phyloP scores from a whole-genome alignment of 2,797 vertebrate genomes.

The Characodon lateralis region DNA sequence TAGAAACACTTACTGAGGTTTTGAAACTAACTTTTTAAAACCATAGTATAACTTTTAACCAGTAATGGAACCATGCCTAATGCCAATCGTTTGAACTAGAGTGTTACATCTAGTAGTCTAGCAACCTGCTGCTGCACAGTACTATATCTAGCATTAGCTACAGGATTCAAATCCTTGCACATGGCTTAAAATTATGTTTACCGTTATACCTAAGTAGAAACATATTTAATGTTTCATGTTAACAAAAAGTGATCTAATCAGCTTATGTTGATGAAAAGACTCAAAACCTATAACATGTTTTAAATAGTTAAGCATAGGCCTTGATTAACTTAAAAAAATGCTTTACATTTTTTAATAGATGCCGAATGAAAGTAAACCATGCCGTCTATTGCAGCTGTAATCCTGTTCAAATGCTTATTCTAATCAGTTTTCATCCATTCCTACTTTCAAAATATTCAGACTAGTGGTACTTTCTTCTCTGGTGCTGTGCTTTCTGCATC shows the following conservation, averaged over 20 bases:
- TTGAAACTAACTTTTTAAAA: background rate
- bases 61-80: background rate
- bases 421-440: background rate
- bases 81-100: background rate
- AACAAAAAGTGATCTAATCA: slow-evolving; percentile 15
- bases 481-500: slow-evolving; percentile 22
- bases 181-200: slow-evolving; percentile 31
- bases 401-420: background rate
- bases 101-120: slow-evolving; percentile 2
- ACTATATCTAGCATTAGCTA: background rate
- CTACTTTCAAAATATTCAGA: slow-evolving; percentile 6
- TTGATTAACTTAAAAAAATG: background rate
- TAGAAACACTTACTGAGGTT: background rate
- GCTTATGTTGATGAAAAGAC: background rate
- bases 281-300: background rate
- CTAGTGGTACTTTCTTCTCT: slow-evolving; percentile 4
- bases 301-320: background rate
- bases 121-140: background rate
- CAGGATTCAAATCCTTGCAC: slow-evolving; percentile 4
- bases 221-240: slow-evolving; percentile 41
- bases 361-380: background rate
- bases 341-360: background rate
- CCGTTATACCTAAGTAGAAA: slow-evolving; percentile 50
- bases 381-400: background rate
- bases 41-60: background rate